Conservation (phyloP, 2,888 invertebrate species). For the Cheilosia scutellata region DNA sequence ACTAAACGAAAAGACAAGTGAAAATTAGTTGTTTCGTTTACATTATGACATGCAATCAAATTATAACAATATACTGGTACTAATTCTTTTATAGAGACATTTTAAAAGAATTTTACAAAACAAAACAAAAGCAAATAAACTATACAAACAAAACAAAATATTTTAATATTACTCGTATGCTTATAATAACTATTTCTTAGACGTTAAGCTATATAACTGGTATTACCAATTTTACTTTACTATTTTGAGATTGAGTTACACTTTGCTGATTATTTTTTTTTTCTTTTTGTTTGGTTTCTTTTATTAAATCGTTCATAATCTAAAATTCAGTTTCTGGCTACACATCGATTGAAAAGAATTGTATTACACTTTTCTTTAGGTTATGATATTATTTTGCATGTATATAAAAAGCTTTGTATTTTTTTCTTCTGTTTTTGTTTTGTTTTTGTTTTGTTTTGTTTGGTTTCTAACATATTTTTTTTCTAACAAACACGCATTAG, state of each 20-base stretch:
- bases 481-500: slow-evolving; percentile 15
- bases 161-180: background rate
- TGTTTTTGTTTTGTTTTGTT: too few species aligned
- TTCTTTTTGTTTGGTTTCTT: background rate
- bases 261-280: background rate
- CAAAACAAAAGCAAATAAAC: background rate
- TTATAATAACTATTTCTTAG: background rate
- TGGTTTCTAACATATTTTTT: background rate
- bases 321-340: background rate
- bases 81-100: too few species aligned
- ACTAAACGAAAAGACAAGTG: too few species aligned
- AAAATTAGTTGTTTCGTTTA: too few species aligned
- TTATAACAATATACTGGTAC: too few species aligned
- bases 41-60: too few species aligned
- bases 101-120: background rate
- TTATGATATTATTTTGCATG: slow-evolving; percentile 10
- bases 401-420: slow-evolving; percentile 25
- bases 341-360: slow-evolving; percentile 5
- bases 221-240: background rate
- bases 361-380: background rate
- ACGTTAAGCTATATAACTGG: background rate
- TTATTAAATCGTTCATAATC: background rate
- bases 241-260: background rate
- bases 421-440: too few species aligned
- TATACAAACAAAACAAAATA: background rate